A percentile compares a stretch with the other conserved stretches of the same genome.
These are phyloP conservation scores for Henricia sp. DNA, from an alignment of 53 echinoderm and acorn worm genomes.

Conservation along the genomic window DNA sequence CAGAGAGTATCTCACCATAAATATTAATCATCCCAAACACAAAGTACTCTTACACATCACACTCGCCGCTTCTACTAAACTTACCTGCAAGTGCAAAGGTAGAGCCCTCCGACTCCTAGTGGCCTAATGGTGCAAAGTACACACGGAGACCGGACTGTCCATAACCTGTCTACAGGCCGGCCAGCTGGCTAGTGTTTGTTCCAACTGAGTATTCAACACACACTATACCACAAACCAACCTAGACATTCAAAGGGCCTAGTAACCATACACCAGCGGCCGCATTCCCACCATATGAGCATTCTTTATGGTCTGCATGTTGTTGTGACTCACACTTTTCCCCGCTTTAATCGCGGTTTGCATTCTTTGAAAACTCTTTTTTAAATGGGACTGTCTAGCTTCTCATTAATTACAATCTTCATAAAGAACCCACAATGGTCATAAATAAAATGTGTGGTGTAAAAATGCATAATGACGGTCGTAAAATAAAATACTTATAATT, in stretches of 20 bases:
- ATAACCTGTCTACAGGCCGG: not conserved
- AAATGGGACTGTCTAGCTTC: not conserved
- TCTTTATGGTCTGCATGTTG: constrained; percentile 46
- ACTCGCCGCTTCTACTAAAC: too few species aligned
- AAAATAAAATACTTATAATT: too few species aligned
- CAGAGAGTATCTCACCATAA: too few species aligned
- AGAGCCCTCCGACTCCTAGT: too few species aligned
- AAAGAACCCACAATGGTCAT: constrained; percentile 1
- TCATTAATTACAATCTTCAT: constrained; percentile 32
- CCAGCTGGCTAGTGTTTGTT: not conserved
- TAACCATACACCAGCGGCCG: constrained; percentile 47
- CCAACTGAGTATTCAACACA: not conserved
- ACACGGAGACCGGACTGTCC: not conserved
- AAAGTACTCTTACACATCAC: too few species aligned
- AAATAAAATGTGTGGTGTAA: constrained; percentile 5
- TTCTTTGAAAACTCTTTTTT: constrained; percentile 40
- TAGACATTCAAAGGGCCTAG: constrained; percentile 3
- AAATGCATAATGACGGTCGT: too few species aligned
- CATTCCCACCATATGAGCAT: constrained; percentile 41
- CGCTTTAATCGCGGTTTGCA: constrained; percentile 50
- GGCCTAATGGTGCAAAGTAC: too few species aligned
- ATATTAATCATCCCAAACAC: too few species aligned
- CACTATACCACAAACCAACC: not conserved
- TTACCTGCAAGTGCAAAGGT: too few species aligned
- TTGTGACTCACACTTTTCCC: constrained; percentile 56